phyloP scores from a whole-genome alignment of 2,888 invertebrate genomes.

The Cantharis rustica region DNA sequence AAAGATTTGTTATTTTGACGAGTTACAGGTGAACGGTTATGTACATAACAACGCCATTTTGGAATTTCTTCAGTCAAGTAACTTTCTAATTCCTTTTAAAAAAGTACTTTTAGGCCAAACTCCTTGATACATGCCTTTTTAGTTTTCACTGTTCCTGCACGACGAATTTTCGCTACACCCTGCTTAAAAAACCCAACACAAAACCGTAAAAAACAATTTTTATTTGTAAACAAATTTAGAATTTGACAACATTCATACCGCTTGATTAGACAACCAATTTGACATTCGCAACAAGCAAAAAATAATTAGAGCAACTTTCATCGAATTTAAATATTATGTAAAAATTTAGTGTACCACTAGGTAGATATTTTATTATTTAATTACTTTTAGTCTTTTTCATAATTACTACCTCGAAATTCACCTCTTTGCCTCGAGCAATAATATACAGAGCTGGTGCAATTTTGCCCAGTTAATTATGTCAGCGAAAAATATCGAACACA shows the following conservation, averaged over 20 bases:
- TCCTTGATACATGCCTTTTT: neutral
- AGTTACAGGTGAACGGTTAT: slow-evolving; percentile 38
- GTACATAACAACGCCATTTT: slow-evolving; percentile 44
- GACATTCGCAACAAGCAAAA: neutral
- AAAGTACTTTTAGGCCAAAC: neutral
- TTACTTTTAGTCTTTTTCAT: neutral
- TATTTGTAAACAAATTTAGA: neutral
- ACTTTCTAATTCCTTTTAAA: slow-evolving; percentile 22
- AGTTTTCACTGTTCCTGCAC: neutral
- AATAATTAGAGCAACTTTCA: neutral
- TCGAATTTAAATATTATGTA: neutral
- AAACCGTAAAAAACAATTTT: neutral
- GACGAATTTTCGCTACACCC: neutral
- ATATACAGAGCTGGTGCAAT: neutral
- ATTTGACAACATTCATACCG: neutral
- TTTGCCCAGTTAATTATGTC: neutral
- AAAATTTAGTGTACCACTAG: neutral
- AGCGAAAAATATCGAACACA: too few species aligned
- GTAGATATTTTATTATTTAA: neutral
- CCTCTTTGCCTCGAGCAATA: neutral
- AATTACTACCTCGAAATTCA: neutral
- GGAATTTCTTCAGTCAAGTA: slow-evolving; percentile 23
- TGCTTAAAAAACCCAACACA: neutral
- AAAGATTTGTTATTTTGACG: slow-evolving; percentile 34
- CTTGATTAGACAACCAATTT: neutral